Evolutionary conservation across 1,140 invertebrate genomes (phyloP).

Genomic region (Eciton burchellii): DNA sequence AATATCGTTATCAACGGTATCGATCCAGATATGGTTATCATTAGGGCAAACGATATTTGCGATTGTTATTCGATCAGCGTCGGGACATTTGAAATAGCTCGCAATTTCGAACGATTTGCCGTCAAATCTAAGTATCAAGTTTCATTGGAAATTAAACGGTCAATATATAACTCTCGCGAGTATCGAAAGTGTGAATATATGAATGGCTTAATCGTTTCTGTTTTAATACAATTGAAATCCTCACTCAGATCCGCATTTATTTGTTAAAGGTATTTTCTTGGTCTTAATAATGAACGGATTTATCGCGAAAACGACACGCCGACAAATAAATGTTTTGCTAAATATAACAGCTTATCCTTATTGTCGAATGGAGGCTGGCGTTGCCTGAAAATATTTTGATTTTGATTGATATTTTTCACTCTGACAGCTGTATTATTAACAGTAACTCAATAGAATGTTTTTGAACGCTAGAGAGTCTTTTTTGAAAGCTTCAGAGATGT

Average conservation of each 20-base stretch:
- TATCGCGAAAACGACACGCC: neutral
- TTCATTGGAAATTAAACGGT: neutral
- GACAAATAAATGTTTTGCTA: neutral
- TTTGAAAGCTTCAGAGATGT: too few species aligned
- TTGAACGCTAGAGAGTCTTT: too few species aligned
- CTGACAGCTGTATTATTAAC: neutral
- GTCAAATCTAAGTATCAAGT: neutral
- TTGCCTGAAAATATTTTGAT: neutral
- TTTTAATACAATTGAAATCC: too few species aligned
- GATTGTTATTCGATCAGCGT: constrained; percentile 7
- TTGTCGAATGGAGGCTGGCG: constrained; percentile 8
- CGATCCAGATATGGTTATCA: too few species aligned
- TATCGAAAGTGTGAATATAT: too few species aligned
- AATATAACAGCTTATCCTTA: neutral
- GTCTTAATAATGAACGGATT: neutral
- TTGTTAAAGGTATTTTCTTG: neutral
- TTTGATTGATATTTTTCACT: neutral
- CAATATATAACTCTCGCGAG: neutral
- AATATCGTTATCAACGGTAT: constrained; percentile 12
- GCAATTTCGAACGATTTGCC: constrained; percentile 6
- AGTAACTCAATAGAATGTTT: neutral
- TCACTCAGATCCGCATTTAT: too few species aligned
- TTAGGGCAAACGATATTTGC: too few species aligned
- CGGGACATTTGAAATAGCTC: neutral
- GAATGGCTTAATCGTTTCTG: too few species aligned